Evolutionary conservation across 1,140 invertebrate species (phyloP).

Genomic region (Coenobita brevimanus): DNA sequence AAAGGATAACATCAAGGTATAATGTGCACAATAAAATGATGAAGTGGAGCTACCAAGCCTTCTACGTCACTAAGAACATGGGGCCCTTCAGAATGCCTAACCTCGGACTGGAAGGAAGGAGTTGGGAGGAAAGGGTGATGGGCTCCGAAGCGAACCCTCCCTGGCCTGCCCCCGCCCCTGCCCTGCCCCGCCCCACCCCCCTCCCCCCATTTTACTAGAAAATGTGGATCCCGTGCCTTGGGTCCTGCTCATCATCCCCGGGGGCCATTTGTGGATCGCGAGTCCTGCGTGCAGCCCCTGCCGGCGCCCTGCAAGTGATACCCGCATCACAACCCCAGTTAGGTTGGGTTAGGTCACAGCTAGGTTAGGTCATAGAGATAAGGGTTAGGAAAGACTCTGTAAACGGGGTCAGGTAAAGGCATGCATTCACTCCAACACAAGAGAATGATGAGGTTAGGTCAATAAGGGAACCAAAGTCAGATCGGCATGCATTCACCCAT

Average conservation of each 20-base stretch:
- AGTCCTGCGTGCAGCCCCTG: conserved; percentile 48
- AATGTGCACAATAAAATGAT: no score
- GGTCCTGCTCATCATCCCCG: conserved; percentile 57
- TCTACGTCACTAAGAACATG: no score
- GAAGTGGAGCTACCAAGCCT: no score
- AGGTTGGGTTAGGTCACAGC: no score
- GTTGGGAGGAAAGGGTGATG: not conserved
- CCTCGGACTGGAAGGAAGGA: not conserved
- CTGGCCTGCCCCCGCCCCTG: not conserved
- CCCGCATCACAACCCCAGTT: conserved; percentile 50
- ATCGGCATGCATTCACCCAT: no score
- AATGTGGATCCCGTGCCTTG: conserved; percentile 46
- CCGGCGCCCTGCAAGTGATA: conserved; percentile 51
- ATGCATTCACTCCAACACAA: conserved; percentile 47
- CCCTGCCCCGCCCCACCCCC: conserved; percentile 1
- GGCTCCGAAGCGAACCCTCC: not conserved
- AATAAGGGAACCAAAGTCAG: no score
- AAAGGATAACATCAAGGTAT: no score
- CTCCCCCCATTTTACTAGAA: conserved; percentile 22
- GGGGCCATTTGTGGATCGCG: conserved; percentile 53
- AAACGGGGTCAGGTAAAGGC: conserved; percentile 33
- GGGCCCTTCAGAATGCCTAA: no score
- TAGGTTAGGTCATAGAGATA: no score
- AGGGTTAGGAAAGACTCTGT: no score
- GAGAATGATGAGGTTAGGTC: no score